Base-by-base conservation (phyloP, 2,113 vertebrate species). In the Cyphomyrus plagiostoma region DNA sequence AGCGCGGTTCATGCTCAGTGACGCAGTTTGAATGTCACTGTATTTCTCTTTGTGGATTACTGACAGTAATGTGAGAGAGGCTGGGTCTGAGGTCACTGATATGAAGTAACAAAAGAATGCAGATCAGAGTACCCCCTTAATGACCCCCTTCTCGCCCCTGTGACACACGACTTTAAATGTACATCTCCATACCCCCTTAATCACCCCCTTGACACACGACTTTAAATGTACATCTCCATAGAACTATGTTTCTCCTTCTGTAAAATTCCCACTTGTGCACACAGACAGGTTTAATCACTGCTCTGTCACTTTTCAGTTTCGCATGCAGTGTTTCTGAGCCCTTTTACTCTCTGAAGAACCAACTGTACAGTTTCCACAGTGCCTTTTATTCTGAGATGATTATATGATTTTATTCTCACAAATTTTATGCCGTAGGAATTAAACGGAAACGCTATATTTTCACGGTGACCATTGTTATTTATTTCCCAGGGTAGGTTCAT, bases 401-500 rank as follows among this genome's bases (percentile, higher is more conserved):
- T 91, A 90, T 92, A 87, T 87, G 92, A 91, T 92, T 93, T 89
- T 2, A 89, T 83, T 62, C 46, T 89, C 42, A 58, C 19, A 89
- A 89, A 88, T 86, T 84, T 7, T 87, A 66, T 89, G 35, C 91
- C 21, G 19, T 90, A 42, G 21, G 39, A 93, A 92, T 93, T 90
- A 93, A 94, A 86, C 10, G 53, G 30, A 88, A 48, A 77, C 13
- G 77, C 77, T n/a, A 10, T 49, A 13, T 88, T 19, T 35, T 52
- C 4, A 53, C 6, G 2, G 48, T 39, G 11, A 52, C 21, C 49
- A 53, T n/a, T 84, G n/a, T 17, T 17, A 85, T 50, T 86, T 50
- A 30, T n/a, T 86, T 53, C 23, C 45, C 2, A 48, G 23, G 85
- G 13, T n/a, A 35, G 82, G 2, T 46, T 84, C 8, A 10, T 84